These are phyloP conservation scores for Achroia grisella DNA, from an alignment of 1,140 invertebrate species.

Conservation along the genomic window DNA sequence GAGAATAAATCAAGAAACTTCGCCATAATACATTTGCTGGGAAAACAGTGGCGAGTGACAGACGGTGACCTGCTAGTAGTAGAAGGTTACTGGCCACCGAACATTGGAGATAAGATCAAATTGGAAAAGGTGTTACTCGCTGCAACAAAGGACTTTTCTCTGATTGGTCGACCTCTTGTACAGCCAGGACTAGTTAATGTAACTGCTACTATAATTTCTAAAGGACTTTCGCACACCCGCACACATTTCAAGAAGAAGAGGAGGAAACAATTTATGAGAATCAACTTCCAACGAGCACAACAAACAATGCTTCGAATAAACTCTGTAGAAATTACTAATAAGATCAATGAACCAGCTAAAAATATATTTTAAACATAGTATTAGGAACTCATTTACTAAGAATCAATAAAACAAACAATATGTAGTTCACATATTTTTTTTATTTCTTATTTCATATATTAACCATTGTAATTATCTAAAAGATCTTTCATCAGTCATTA, in stretches of 20 bases:
- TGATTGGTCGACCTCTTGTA: slow-evolving; percentile 88
- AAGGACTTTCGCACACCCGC: slow-evolving; percentile 89
- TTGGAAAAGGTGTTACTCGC: slow-evolving; percentile 92
- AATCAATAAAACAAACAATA: slow-evolving; percentile 18
- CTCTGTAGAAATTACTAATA: slow-evolving; percentile 71
- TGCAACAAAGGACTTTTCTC: slow-evolving; percentile 88
- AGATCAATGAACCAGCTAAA: slow-evolving; percentile 49
- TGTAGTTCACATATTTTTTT: slow-evolving; percentile 3
- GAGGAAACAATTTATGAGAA: slow-evolving; percentile 85
- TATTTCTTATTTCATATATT: slow-evolving; percentile 4
- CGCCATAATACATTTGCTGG: slow-evolving; percentile 87
- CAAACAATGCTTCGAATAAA: slow-evolving; percentile 86
- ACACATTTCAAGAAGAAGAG: slow-evolving; percentile 83
- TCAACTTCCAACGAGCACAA: slow-evolving; percentile 82
- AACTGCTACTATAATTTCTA: slow-evolving; percentile 91
- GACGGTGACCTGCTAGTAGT: slow-evolving; percentile 89
- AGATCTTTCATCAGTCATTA: slow-evolving; percentile 15
- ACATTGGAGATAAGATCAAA: slow-evolving; percentile 86
- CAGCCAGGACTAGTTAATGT: slow-evolving; percentile 83
- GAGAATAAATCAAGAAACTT: slow-evolving; percentile 83
- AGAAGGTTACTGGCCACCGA: slow-evolving; percentile 88
- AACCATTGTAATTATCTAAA: not conserved
- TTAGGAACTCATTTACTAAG: slow-evolving; percentile 2
- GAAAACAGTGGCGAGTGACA: slow-evolving; percentile 92
- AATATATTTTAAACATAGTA: slow-evolving; percentile 39